Base-by-base conservation (phyloP, 1,140 invertebrate genomes). In the Acromyrmex heyeri region DNA sequence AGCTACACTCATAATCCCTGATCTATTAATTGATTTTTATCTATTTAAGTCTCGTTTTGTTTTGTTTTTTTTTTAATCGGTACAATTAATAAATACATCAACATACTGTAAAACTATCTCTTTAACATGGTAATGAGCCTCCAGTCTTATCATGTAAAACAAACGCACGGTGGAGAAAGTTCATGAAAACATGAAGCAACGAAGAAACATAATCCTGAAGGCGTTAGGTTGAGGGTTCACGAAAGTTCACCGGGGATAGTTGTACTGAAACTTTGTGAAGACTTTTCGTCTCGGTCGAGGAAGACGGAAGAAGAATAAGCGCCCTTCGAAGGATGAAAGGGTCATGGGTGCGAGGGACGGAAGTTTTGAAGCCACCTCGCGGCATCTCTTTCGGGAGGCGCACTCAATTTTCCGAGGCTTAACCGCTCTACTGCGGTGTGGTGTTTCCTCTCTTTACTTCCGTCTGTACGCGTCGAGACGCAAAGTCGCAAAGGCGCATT, bases 391-490 rank as follows among this genome's bases (percentile, higher is more conserved):
- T 88, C 67, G 79, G 53, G 90, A 67, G 77, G 93, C 87, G 92
- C 90, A 92, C 93, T 94, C 94, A 94, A 94, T 94, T 94, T 94
- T 94, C 92, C 92, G 91, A 91, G 91, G 94, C 94, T 94, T 94
- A 94, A 92, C 90, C 91, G 87, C 38, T 59, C 62, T 65, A 44
- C 73, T 48, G n/a, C 27, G 30, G n/a, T 72, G 55, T 67, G 75
- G 48, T 76, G 85, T 90, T 88, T 88, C 83, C 77, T 83, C 85
- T 77, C 65, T 87, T 83, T 85, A 62, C n/a, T n/a, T 59, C 8
- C 81, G 75, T 88, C 79, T 77, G 55, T 27, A 73, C 75, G 86
- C 72, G 69, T 30, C 24, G 69, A 86, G 86, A 88, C 91, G 86
- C 90, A 87, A 79, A 88, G 79, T 89, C 50, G 21, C 24, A 75